Conservation (phyloP, 1,140 invertebrate genomes). For the Limonius californicus region DNA sequence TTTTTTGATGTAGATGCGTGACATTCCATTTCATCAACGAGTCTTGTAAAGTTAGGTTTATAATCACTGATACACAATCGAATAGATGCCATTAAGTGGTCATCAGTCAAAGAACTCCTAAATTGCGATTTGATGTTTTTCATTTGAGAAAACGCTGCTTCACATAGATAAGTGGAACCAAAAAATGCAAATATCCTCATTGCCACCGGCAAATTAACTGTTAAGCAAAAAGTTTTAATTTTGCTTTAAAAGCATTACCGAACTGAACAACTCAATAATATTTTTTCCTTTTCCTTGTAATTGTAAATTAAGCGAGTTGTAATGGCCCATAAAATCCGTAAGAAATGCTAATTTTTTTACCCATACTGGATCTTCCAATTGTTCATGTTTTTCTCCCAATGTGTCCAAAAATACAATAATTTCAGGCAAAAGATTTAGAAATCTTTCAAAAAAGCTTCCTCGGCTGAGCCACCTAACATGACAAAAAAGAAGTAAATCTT, state of each 20-base stretch:
- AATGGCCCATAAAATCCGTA: too few species aligned
- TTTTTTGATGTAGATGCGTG: constrained; percentile 19
- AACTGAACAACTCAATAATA: too few species aligned
- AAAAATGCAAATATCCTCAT: constrained; percentile 18
- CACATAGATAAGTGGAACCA: constrained; percentile 15
- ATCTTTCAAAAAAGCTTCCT: too few species aligned
- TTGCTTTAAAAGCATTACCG: not conserved
- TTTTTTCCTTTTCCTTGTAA: too few species aligned
- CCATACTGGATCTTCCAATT: too few species aligned
- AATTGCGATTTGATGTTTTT: constrained; percentile 18
- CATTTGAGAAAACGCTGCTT: constrained; percentile 17
- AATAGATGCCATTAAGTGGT: constrained; percentile 5
- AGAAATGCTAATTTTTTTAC: too few species aligned
- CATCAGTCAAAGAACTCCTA: constrained; percentile 3
- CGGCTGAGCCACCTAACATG: constrained; percentile 28
- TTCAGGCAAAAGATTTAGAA: too few species aligned
- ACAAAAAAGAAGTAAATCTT: constrained; percentile 22
- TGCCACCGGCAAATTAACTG: constrained; percentile 14
- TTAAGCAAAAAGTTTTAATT: too few species aligned
- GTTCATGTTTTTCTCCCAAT: too few species aligned
- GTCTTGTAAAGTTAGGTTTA: constrained; percentile 17
- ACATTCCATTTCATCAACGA: constrained; percentile 19
- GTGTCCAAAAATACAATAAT: too few species aligned
- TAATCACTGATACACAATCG: constrained; percentile 12
- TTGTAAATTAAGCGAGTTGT: too few species aligned